These are phyloP conservation scores for Vidua macroura DNA, from an alignment of 2,113 vertebrate species.

Conservation along the genomic window DNA sequence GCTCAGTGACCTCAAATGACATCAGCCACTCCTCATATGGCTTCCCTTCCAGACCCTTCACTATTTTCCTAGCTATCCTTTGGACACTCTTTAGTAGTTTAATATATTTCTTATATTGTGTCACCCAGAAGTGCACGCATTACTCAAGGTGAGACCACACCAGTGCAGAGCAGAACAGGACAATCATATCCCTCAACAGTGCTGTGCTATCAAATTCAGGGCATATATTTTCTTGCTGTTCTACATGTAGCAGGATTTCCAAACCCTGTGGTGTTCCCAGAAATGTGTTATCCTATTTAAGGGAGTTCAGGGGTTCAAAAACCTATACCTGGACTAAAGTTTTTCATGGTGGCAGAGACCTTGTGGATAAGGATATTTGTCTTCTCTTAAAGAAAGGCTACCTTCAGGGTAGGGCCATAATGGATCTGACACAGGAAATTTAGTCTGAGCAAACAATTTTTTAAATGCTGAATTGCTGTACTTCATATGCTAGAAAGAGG, in stretches of 20 bases:
- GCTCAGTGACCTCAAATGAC: neutral
- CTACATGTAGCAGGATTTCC: neutral
- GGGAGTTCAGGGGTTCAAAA: neutral
- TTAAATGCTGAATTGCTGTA: neutral
- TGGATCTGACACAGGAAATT: neutral
- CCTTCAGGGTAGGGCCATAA: neutral
- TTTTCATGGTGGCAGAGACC: neutral
- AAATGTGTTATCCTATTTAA: neutral
- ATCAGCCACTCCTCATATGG: neutral
- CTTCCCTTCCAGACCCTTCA: neutral
- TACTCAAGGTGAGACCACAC: neutral
- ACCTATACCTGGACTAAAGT: neutral
- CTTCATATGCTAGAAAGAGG: neutral
- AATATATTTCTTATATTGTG: neutral
- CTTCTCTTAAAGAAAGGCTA: neutral
- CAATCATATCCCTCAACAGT: neutral
- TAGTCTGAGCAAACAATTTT: neutral
- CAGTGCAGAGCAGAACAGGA: neutral
- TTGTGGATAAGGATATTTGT: neutral
- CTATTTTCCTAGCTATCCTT: neutral
- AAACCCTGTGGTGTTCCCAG: neutral
- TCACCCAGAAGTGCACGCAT: neutral
- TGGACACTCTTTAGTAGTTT: neutral
- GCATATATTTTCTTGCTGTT: neutral
- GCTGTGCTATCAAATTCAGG: neutral